Evolutionary conservation across 2,797 vertebrate genomes (phyloP).

Genomic region (Tragopan temminckii): DNA sequence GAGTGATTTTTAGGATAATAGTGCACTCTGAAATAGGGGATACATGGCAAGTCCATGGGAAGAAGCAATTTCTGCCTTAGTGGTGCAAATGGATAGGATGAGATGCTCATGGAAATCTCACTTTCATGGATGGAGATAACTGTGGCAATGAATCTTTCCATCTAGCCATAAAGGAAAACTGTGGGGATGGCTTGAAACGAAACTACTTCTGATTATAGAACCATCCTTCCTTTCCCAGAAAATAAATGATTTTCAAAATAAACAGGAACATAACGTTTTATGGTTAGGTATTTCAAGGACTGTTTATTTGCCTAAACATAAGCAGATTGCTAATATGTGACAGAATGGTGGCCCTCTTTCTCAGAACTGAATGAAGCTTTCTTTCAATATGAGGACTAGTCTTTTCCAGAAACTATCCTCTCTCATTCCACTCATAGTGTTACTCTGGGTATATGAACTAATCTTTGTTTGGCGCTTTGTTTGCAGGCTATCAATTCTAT

Average conservation of each 20-base stretch:
- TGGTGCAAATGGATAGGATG: background rate
- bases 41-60: rapidly evolving
- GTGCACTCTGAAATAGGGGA: background rate
- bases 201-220: background rate
- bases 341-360: background rate
- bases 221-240: background rate
- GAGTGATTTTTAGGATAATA: background rate
- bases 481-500: slow-evolving; percentile 51
- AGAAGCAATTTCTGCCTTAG: background rate
- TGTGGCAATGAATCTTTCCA: background rate
- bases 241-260: background rate
- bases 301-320: background rate
- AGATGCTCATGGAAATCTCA: background rate
- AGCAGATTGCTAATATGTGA: background rate
- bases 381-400: background rate
- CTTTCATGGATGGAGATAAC: background rate
- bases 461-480: slow-evolving; percentile 39
- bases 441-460: slow-evolving; percentile 5
- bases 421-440: background rate
- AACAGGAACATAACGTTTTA: background rate
- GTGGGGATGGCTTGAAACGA: background rate
- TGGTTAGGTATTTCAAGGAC: background rate
- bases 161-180: background rate
- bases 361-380: background rate
- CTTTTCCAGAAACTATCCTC: slow-evolving; percentile 37